Evolutionary conservation across 1,140 invertebrate genomes (phyloP).

Genomic region (Drosophila tsacasi): DNA sequence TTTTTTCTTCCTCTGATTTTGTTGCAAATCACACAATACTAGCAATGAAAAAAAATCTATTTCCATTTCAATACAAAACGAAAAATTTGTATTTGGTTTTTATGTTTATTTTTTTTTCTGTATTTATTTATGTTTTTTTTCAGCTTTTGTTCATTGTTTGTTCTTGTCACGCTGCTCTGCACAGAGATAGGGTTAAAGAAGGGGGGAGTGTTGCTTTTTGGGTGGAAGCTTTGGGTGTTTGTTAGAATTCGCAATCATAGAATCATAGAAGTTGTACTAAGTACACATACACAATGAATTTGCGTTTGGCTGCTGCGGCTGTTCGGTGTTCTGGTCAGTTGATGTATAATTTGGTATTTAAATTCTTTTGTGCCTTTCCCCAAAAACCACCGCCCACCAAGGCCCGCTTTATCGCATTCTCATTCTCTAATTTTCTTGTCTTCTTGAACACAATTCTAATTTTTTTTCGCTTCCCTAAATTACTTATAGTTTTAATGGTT

Average conservation of each 20-base stretch:
- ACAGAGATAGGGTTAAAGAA: slow-evolving; percentile 8
- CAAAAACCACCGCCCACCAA: neutral
- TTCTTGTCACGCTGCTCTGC: slow-evolving; percentile 80
- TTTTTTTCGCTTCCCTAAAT: neutral
- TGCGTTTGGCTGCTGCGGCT: slow-evolving; percentile 8
- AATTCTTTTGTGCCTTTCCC: slow-evolving; percentile 38
- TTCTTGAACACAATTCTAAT: neutral
- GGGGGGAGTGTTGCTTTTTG: neutral
- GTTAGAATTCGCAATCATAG: slow-evolving; percentile 47
- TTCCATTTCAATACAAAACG: slow-evolving; percentile 74
- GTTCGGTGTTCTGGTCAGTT: slow-evolving; percentile 46
- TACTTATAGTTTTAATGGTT: neutral
- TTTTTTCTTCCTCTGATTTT: slow-evolving; percentile 20
- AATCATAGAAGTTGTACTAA: slow-evolving; percentile 37
- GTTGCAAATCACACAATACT: slow-evolving; percentile 60
- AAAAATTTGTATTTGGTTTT: slow-evolving; percentile 47
- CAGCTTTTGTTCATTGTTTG: slow-evolving; percentile 56
- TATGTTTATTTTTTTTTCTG: slow-evolving; percentile 18
- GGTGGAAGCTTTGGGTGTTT: slow-evolving; percentile 24
- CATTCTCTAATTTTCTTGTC: neutral
- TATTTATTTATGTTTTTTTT: slow-evolving; percentile 25
- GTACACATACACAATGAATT: slow-evolving; percentile 37
- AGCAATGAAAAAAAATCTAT: slow-evolving; percentile 54
- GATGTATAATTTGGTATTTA: slow-evolving; percentile 57
- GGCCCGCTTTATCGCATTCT: neutral